phyloP scores from a whole-genome alignment of 2,113 vertebrate genomes.

The Cebidichthys violaceus region DNA sequence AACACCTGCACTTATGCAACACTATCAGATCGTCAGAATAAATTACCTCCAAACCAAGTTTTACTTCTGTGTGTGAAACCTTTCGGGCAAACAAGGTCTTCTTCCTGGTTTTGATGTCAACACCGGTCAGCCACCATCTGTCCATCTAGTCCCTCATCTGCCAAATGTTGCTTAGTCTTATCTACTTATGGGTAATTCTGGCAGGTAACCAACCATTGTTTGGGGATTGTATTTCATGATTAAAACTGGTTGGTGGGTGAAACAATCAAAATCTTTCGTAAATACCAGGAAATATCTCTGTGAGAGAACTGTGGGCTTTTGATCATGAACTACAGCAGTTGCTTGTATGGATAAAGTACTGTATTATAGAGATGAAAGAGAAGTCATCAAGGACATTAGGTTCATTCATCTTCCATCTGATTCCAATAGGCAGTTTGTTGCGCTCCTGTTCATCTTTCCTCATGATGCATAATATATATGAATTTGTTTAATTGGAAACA shows the following conservation, averaged over 20 bases:
- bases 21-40: conserved; percentile 29
- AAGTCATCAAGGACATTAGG: conserved; percentile 9
- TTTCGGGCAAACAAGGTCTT: conserved; percentile 34
- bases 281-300: conserved; percentile 25
- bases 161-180: conserved; percentile 56
- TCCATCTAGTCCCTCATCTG: conserved; percentile 46
- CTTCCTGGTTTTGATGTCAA: conserved; percentile 49
- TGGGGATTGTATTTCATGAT: conserved; percentile 41
- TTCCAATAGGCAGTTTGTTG: background rate
- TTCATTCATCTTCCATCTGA: background rate
- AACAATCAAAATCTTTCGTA: conserved; percentile 32
- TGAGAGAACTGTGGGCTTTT: conserved; percentile 9
- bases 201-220: conserved; percentile 69
- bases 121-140: conserved; percentile 64
- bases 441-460: background rate
- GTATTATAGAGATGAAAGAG: conserved; percentile 25
- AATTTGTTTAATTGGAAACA: conserved; percentile 40
- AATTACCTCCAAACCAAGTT: conserved; percentile 36
- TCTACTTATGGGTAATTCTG: conserved; percentile 58
- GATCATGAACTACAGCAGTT: background rate
- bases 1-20: conserved; percentile 45
- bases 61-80: conserved; percentile 40
- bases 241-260: conserved; percentile 32
- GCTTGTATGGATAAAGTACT: background rate
- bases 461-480: background rate